Conservation (phyloP, 2,888 invertebrate species). For the Drosophila mayaguana region DNA sequence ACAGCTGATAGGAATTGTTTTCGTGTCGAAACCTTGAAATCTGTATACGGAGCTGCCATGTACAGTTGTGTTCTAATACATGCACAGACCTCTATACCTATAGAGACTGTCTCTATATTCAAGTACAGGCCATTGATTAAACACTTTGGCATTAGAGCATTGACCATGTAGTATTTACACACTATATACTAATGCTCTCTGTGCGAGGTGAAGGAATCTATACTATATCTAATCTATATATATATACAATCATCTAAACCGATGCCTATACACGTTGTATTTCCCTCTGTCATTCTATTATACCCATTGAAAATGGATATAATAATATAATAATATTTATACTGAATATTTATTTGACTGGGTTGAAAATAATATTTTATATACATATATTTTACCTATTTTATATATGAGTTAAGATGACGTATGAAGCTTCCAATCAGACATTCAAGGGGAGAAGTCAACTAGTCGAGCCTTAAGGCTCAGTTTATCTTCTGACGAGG, state of each 20-base stretch:
- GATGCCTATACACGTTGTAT: background rate
- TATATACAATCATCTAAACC: background rate
- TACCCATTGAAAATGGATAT: background rate
- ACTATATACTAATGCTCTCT: background rate
- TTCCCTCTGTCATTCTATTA: background rate
- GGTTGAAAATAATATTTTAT: no score
- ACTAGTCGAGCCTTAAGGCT: no score
- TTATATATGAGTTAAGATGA: no score
- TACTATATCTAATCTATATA: no score
- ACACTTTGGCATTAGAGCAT: slow-evolving; percentile 5
- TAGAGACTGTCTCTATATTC: slow-evolving; percentile 3
- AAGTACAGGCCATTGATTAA: slow-evolving; percentile 26
- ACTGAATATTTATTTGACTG: no score
- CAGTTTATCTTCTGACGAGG: no score
- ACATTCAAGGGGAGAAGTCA: no score
- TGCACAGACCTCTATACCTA: background rate
- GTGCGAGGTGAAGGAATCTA: background rate
- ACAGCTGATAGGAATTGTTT: slow-evolving; percentile 53
- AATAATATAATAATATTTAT: no score
- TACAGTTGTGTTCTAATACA: slow-evolving; percentile 31
- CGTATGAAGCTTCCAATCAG: no score
- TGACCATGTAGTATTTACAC: background rate
- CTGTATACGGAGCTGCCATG: slow-evolving; percentile 50
- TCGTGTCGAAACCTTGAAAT: slow-evolving; percentile 57
- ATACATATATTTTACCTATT: no score